Base-by-base conservation (phyloP, 2,888 invertebrate genomes). In the Eumacrocentrus americanus region DNA sequence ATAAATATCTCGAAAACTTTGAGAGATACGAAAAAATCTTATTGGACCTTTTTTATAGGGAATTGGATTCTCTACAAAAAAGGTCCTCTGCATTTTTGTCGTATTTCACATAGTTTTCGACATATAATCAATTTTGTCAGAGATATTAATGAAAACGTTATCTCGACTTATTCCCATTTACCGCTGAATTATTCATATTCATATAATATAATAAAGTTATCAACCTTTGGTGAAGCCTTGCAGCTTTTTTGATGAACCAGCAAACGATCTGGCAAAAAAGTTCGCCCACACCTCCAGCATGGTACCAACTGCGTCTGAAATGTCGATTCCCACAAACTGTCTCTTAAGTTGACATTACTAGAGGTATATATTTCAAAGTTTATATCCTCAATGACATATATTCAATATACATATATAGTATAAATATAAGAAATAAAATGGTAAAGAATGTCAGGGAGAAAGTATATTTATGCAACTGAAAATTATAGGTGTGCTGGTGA, bases 191-290 rank as follows among this genome's bases (percentile, higher is more conserved):
- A 34, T 14, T 9, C n/a, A 34, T 3, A 25, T 6, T n/a, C 14
- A 7, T n/a, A 35, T 11, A 52, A 22, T 29, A 29, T 29, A n/a
- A n/a, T n/a, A 29, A 37, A 5, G 14, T 12, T 14, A 22, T 18
- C 38, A 14, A 68, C 67, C 66, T 67, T 71, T 9, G 52, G 61
- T 25, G 53, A 47, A 12, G 67, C 72, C 71, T 79, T 82, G 72
- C 82, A 85, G 66, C 82, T 83, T 67, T 81, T 80, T 68, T 82
- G 78, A 72, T 91, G 90, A 1, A 89, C 85, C 11, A 82, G 72
- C 12, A 91, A 76, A 35, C 90, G 82, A 67, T 90, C 89, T 0
- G 89, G 88, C 64, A 85, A 81, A 79, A 91, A 91, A 22, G 88
- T 89, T 47, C 90, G 81, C 7, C 86, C 86, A 74, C 90, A 91